Evolutionary conservation across 2,113 vertebrate species (phyloP), one percentile per base, ranked within the genome.

Genomic region (Limanda limanda): DNA sequence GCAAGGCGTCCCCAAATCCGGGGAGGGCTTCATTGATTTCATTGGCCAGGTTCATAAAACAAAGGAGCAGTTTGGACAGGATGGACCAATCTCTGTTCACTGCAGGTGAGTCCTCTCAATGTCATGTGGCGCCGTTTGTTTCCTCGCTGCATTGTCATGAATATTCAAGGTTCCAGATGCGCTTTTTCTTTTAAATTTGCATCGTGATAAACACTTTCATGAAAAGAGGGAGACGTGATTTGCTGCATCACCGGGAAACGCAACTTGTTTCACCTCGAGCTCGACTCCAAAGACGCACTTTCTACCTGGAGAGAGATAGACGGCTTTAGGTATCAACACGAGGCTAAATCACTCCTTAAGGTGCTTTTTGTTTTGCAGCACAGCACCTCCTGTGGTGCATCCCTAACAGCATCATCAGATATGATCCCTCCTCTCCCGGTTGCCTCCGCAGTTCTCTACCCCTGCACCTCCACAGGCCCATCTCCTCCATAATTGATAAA

Each of bases 21-120:
- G 97, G 21, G 98, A 99, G 90, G 98, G 98, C 24, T 99, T 99
- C 72, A 99, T 99, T 0, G 98, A 99, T 85, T 99, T 99, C 90
- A 99, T 99, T 0, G 98, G 98, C 35, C 98, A 99, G 86, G 98
- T 99, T 35, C 98, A 99, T 87, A 99, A 99, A 95, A 99, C 98
- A 88, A 99, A 99, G 96, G 98, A 99, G 84, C 98, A 99, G 95
- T 99, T 99, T 27, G 98, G 98, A 69, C 98, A 99, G 91, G 98
- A 99, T 0, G 98, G 98, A 5, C 98, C 98, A 23, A 99, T 99
- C 89, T 97, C 97, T 54, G 98, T 98, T 77, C 98, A 99, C 92
- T 99, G 98, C 98, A 99, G 97, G 98, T 99, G 85, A 68, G 21
- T 1, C 7, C 1, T 24, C 66, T 40, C 17, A 54, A 12, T 59